phyloP scores from a whole-genome alignment of 2,888 invertebrate genomes.

The Lingula anatina region DNA sequence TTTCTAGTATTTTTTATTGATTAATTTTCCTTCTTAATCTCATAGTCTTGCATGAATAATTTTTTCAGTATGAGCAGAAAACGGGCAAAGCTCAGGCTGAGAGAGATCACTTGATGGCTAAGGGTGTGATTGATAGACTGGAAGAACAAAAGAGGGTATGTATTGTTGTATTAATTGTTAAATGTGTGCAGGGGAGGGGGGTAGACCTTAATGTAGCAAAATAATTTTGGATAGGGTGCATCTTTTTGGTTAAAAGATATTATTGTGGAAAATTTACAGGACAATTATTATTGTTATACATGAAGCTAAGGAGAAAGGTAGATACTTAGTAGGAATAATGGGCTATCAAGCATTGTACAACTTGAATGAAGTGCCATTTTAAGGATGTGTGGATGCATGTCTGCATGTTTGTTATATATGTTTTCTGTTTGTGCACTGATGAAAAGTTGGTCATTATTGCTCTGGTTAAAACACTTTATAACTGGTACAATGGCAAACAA shows the following conservation, averaged over 20 bases:
- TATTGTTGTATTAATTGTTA: neutral
- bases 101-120: conserved; percentile 26
- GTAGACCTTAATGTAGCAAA: too few species aligned
- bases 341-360: neutral
- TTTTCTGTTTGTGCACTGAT: conserved; percentile 4
- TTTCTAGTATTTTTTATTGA: neutral
- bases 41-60: neutral
- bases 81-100: conserved; percentile 21
- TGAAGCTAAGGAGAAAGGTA: too few species aligned
- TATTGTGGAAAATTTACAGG: too few species aligned
- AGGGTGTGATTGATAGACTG: conserved; percentile 30
- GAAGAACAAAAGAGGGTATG: conserved; percentile 42
- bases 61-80: conserved; percentile 20
- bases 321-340: too few species aligned
- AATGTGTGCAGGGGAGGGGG: neutral
- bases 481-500: too few species aligned
- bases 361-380: neutral
- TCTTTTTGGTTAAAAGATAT: too few species aligned
- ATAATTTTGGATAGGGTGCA: too few species aligned
- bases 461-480: too few species aligned
- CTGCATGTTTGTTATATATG: neutral
- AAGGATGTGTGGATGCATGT: neutral
- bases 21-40: neutral
- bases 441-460: too few species aligned
- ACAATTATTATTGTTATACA: too few species aligned